Evolutionary conservation across 2,888 invertebrate species (phyloP).

Genomic region (Melieria crassipennis): DNA sequence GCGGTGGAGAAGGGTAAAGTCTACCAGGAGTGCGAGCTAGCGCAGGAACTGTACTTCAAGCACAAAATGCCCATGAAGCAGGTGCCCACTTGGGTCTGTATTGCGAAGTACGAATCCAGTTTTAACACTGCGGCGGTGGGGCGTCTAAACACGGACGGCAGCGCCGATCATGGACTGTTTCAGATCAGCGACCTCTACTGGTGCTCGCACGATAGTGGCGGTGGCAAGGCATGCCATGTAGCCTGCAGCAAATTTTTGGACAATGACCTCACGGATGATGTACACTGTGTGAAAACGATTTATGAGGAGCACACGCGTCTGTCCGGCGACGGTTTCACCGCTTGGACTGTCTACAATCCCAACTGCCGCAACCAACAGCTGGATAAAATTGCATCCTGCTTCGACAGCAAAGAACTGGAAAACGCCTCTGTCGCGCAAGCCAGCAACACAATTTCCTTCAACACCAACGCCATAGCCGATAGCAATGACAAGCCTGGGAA

Average conservation of each 20-base stretch:
- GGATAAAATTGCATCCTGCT: conserved; percentile 62
- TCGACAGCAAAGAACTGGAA: conserved; percentile 45
- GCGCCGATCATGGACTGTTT: conserved; percentile 76
- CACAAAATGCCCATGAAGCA: conserved; percentile 68
- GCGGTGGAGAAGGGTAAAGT: conserved; percentile 63
- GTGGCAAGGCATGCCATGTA: conserved; percentile 53
- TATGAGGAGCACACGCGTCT: conserved; percentile 75
- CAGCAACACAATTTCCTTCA: neutral
- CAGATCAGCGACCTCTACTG: conserved; percentile 78
- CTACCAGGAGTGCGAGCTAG: conserved; percentile 77
- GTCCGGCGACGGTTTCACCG: conserved; percentile 77
- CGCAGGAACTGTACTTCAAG: conserved; percentile 69
- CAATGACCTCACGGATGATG: conserved; percentile 76
- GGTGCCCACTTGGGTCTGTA: conserved; percentile 74
- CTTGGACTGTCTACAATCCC: conserved; percentile 77
- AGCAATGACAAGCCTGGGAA: neutral
- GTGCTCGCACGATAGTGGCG: conserved; percentile 63
- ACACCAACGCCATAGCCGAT: neutral
- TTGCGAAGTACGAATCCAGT: conserved; percentile 75
- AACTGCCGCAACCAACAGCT: conserved; percentile 69
- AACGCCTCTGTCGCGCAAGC: neutral
- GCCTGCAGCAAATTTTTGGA: conserved; percentile 69
- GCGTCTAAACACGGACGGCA: conserved; percentile 55
- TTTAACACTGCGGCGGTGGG: conserved; percentile 73
- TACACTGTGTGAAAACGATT: conserved; percentile 73